These are phyloP conservation scores for Triops longicaudatus DNA, from an alignment of 1,140 invertebrate species.

Conservation along the genomic window DNA sequence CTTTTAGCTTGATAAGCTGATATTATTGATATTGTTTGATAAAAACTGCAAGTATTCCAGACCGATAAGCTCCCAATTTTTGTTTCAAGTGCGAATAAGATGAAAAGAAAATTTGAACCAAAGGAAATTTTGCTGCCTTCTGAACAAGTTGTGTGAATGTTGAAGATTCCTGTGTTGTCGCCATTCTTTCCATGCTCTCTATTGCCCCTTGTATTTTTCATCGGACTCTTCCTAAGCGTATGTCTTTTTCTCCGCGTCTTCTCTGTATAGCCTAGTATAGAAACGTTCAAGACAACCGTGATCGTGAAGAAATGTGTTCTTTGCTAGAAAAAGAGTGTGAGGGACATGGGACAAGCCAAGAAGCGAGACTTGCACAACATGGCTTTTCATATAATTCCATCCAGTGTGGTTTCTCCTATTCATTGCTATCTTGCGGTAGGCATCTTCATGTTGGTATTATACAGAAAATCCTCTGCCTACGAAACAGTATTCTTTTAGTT, in stretches of 20 bases:
- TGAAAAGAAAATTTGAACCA: neutral
- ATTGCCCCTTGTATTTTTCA: too few relatives aligned
- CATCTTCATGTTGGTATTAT: conserved; percentile 7
- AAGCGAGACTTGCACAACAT: neutral
- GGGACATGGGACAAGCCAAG: neutral
- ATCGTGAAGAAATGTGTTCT: neutral
- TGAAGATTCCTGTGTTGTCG: neutral
- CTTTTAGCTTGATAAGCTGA: conserved; percentile 35
- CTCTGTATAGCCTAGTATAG: neutral
- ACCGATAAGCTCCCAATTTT: too few relatives aligned
- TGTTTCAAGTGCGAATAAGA: too few relatives aligned
- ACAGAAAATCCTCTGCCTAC: neutral
- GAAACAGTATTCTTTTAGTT: too few relatives aligned
- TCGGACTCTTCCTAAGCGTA: too few relatives aligned
- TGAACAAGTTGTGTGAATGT: neutral
- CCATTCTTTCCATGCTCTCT: too few relatives aligned
- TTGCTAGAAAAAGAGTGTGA: neutral
- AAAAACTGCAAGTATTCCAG: conserved; percentile 33
- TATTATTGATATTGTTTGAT: conserved; percentile 35
- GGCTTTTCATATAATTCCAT: conserved; percentile 5
- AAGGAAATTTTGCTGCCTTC: conserved; percentile 2
- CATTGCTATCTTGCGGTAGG: neutral
- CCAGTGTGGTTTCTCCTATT: conserved; percentile 1
- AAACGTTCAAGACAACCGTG: neutral
- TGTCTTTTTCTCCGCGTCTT: neutral